Conservation (phyloP, 2,797 vertebrate species). For the Alcedo quadribrachys region DNA sequence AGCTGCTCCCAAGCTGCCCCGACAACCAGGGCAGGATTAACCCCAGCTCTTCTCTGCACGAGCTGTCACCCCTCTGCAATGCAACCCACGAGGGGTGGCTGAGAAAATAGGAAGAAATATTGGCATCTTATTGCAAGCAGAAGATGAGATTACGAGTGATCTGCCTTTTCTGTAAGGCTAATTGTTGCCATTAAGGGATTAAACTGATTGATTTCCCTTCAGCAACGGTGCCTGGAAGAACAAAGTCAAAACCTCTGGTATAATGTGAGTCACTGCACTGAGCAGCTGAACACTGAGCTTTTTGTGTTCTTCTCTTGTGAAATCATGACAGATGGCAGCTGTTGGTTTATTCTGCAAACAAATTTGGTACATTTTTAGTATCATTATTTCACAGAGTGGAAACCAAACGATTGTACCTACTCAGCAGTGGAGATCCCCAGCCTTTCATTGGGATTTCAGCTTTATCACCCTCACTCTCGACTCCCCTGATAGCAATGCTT, state of each 20-base stretch:
- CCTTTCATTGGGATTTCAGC: not conserved
- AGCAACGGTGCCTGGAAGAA: slow-evolving; percentile 22
- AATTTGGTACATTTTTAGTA: not conserved
- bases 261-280: slow-evolving; percentile 5
- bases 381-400: not conserved
- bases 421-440: not conserved
- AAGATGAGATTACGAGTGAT: slow-evolving; percentile 1
- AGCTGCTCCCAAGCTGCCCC: not conserved
- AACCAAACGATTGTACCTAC: not conserved
- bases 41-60: accelerated
- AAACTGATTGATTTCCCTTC: slow-evolving; percentile 56
- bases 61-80: not conserved
- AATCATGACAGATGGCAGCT: slow-evolving; percentile 39
- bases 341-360: not conserved
- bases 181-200: slow-evolving; percentile 66
- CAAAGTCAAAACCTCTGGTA: slow-evolving; percentile 14
- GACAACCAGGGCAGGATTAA: not conserved
- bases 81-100: not conserved
- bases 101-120: not conserved
- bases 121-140: not conserved
- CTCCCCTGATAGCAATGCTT: not conserved
- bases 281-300: slow-evolving; percentile 18
- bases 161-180: slow-evolving; percentile 41
- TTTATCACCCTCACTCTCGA: not conserved
- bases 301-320: not conserved